These are phyloP conservation scores for Drosophila gunungcola DNA, from an alignment of 1,140 invertebrate genomes.

Conservation along the genomic window DNA sequence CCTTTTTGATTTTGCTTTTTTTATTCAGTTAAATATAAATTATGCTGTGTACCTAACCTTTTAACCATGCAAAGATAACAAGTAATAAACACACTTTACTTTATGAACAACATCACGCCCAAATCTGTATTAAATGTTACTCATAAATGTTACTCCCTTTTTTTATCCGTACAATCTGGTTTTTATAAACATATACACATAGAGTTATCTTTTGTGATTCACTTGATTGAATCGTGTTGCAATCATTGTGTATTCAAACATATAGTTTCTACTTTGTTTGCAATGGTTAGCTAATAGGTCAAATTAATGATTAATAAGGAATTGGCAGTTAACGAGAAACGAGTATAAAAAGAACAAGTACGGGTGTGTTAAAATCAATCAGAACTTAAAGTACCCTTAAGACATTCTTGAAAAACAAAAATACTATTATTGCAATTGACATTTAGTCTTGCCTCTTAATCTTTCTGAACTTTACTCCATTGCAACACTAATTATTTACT, in stretches of 20 bases:
- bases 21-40: too few relatives aligned
- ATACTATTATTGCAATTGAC: too few relatives aligned
- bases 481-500: too few relatives aligned
- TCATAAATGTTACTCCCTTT: conserved; percentile 1
- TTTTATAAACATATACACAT: background rate
- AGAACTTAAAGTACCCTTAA: background rate
- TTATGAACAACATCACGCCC: background rate
- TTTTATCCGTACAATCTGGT: background rate
- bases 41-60: too few relatives aligned
- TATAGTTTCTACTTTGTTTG: conserved; percentile 23
- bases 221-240: conserved; percentile 12
- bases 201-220: conserved; percentile 6
- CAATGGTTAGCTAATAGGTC: conserved; percentile 26
- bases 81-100: background rate
- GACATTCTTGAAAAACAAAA: too few relatives aligned
- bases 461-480: too few relatives aligned
- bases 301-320: conserved; percentile 21
- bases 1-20: background rate
- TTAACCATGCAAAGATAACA: too few relatives aligned
- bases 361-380: background rate
- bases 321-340: conserved; percentile 15
- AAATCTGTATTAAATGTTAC: background rate
- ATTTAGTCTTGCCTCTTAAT: too few relatives aligned
- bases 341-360: background rate
- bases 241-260: conserved; percentile 28